phyloP scores from a whole-genome alignment of 2,888 invertebrate genomes.

The Coelogynopora nodosa region DNA sequence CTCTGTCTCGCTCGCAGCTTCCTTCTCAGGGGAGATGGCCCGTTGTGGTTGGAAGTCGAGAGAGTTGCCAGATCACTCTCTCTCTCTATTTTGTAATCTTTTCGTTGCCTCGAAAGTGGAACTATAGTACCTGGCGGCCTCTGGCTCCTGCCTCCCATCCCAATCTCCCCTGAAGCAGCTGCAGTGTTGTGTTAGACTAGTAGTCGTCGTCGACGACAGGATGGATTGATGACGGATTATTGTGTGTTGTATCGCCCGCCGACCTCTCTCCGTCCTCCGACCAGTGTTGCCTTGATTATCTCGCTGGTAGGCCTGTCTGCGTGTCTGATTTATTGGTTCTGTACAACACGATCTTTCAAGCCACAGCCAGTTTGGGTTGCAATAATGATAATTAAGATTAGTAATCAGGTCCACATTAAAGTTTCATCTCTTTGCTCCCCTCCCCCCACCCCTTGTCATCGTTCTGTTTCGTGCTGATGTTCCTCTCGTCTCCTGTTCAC shows the following conservation, averaged over 20 bases:
- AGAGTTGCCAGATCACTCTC: not conserved
- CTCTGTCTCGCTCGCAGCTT: not conserved
- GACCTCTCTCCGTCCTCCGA: too few relatives aligned
- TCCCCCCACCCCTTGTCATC: not conserved
- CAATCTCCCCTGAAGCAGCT: too few relatives aligned
- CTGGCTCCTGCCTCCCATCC: too few relatives aligned
- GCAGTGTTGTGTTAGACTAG: too few relatives aligned
- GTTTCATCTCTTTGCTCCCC: not conserved
- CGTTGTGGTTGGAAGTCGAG: not conserved
- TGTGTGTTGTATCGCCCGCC: too few relatives aligned
- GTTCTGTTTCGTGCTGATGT: too few relatives aligned
- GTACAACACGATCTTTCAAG: not conserved
- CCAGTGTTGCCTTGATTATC: not conserved
- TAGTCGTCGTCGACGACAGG: not conserved
- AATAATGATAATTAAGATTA: slow-evolving; percentile 27
- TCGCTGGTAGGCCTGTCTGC: slow-evolving; percentile 4
- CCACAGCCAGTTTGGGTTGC: not conserved
- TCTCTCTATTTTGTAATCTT: not conserved
- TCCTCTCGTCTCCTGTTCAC: not conserved
- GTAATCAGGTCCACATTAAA: slow-evolving; percentile 23
- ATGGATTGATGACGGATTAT: not conserved
- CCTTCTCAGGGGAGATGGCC: too few relatives aligned
- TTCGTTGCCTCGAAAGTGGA: not conserved
- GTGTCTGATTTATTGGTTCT: slow-evolving; percentile 18
- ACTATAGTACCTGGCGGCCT: not conserved